phyloP scores from a whole-genome alignment of 2,113 vertebrate genomes.

The Turnix velox region DNA sequence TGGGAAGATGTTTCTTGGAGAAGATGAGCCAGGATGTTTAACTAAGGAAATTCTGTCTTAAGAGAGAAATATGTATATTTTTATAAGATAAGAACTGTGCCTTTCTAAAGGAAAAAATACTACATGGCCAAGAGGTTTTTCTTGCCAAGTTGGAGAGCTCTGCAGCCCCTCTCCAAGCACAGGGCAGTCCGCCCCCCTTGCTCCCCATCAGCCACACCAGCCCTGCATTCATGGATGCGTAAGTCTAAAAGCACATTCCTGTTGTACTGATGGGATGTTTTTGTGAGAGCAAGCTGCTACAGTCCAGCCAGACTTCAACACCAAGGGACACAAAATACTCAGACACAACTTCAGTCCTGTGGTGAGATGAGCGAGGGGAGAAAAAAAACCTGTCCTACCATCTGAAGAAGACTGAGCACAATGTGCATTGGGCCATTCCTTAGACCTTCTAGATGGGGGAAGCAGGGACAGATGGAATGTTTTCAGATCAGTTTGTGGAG shows the following conservation, averaged over 20 bases:
- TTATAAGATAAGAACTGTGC: slow-evolving; percentile 37
- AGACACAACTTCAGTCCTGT: neutral
- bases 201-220: neutral
- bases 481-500: neutral
- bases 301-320: neutral
- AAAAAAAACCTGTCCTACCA: neutral
- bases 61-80: slow-evolving; percentile 30
- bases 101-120: slow-evolving; percentile 26
- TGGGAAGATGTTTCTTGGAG: neutral
- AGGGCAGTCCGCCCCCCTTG: neutral
- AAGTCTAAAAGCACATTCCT: neutral
- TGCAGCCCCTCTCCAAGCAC: neutral
- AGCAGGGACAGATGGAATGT: neutral
- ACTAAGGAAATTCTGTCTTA: slow-evolving; percentile 6
- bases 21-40: slow-evolving; percentile 30
- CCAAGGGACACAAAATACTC: neutral
- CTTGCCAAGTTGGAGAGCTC: neutral
- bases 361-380: fast-evolving
- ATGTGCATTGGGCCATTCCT: fast-evolving
- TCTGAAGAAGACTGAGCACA: neutral
- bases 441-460: neutral
- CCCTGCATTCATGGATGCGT: fast-evolving
- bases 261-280: neutral
- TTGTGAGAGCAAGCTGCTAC: neutral
- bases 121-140: neutral